Evolutionary conservation across 2,888 invertebrate species (phyloP).

Genomic region (Parnassius orleans): DNA sequence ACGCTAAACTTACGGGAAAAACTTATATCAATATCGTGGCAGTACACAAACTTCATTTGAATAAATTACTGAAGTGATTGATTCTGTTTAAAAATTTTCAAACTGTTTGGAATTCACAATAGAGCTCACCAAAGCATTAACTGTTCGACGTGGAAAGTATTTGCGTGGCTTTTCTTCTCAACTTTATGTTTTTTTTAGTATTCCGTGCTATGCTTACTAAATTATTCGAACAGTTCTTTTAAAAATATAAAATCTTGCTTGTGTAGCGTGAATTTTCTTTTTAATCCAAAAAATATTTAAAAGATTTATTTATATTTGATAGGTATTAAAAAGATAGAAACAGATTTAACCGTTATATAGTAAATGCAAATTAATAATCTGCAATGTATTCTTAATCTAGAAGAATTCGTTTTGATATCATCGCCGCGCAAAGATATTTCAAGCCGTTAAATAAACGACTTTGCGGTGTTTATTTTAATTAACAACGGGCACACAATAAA

Average conservation of each 20-base stretch:
- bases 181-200: constrained; percentile 33
- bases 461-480: constrained; percentile 51
- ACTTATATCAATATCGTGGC: constrained; percentile 19
- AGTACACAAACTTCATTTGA: constrained; percentile 49
- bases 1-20: constrained; percentile 12
- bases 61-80: constrained; percentile 61
- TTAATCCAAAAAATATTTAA: no score
- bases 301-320: no score
- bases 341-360: no score
- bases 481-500: constrained; percentile 9
- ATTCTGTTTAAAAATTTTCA: constrained; percentile 64
- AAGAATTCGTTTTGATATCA: constrained; percentile 11
- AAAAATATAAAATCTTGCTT: constrained; percentile 2
- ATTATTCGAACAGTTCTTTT: constrained; percentile 7
- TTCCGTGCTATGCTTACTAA: constrained; percentile 4
- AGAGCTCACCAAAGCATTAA: constrained; percentile 50
- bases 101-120: constrained; percentile 58
- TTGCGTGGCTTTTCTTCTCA: constrained; percentile 44
- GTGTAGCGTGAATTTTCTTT: neutral
- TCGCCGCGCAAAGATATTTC: constrained; percentile 42
- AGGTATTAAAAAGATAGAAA: no score
- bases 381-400: no score
- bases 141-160: constrained; percentile 46
- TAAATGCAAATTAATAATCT: no score
- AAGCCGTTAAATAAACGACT: constrained; percentile 56